These are phyloP conservation scores for Sylvietta virens DNA, from an alignment of 2,113 vertebrate species.

Conservation along the genomic window DNA sequence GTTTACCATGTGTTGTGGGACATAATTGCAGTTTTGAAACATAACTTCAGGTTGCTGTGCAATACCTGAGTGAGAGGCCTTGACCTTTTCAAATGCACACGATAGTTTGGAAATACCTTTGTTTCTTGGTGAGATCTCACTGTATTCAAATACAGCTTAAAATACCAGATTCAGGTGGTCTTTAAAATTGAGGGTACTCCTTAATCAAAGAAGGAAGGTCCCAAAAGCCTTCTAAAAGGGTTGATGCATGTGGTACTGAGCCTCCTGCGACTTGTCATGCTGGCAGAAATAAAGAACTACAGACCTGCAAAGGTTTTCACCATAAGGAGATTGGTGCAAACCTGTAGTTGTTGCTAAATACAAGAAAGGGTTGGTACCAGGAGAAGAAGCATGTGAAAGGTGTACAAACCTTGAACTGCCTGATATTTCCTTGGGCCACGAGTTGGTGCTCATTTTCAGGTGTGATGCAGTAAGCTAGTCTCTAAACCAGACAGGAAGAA, in stretches of 20 bases:
- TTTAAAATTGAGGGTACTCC: neutral
- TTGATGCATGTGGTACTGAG: accelerated
- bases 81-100: neutral
- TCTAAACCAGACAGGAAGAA: slow-evolving; percentile 73
- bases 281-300: neutral
- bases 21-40: neutral
- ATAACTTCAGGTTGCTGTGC: neutral
- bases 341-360: neutral
- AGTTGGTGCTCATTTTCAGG: slow-evolving; percentile 92
- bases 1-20: neutral
- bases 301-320: neutral
- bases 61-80: neutral
- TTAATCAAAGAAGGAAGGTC: neutral
- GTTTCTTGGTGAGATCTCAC: neutral
- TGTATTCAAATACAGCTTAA: neutral
- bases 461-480: slow-evolving; percentile 92
- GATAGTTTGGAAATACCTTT: neutral
- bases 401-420: slow-evolving; percentile 87
- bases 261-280: neutral
- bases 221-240: neutral
- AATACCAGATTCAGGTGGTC: neutral
- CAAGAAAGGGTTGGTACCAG: neutral
- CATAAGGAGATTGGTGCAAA: neutral
- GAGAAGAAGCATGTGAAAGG: neutral
- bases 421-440: slow-evolving; percentile 86